phyloP scores from a whole-genome alignment of 1,140 invertebrate genomes.

The Diorhabda sublineata region DNA sequence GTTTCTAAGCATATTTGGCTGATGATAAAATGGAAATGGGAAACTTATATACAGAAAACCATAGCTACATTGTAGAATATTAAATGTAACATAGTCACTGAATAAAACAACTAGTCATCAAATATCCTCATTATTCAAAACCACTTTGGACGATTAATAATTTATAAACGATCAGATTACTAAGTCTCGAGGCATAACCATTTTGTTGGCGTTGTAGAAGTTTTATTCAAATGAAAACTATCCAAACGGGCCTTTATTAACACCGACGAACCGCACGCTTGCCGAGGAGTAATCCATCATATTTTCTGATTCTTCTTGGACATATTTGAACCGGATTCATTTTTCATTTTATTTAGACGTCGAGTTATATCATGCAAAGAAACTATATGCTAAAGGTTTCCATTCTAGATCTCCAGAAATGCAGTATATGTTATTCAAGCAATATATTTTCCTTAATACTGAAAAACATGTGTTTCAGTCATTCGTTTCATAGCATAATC shows the following conservation, averaged over 20 bases:
- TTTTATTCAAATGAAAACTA: constrained; percentile 3
- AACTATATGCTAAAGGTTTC: background rate
- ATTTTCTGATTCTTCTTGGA: background rate
- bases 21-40: too few relatives aligned
- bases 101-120: too few relatives aligned
- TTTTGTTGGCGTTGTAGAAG: background rate
- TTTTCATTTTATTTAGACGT: constrained; percentile 3
- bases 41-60: too few relatives aligned
- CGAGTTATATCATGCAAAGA: background rate
- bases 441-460: too few relatives aligned
- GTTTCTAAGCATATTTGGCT: too few relatives aligned
- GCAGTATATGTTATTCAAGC: background rate
- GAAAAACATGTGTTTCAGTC: too few relatives aligned
- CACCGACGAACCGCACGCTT: background rate
- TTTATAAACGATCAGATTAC: constrained; percentile 1
- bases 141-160: background rate
- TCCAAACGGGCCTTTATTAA: background rate
- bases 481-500: too few relatives aligned
- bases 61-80: too few relatives aligned
- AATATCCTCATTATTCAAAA: background rate
- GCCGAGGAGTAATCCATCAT: background rate
- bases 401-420: background rate
- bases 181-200: background rate
- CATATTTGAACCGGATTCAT: constrained; percentile 2
- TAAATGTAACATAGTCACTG: too few relatives aligned